Evolutionary conservation across 2,113 vertebrate species (phyloP).

Genomic region (Anseranas semipalmata): DNA sequence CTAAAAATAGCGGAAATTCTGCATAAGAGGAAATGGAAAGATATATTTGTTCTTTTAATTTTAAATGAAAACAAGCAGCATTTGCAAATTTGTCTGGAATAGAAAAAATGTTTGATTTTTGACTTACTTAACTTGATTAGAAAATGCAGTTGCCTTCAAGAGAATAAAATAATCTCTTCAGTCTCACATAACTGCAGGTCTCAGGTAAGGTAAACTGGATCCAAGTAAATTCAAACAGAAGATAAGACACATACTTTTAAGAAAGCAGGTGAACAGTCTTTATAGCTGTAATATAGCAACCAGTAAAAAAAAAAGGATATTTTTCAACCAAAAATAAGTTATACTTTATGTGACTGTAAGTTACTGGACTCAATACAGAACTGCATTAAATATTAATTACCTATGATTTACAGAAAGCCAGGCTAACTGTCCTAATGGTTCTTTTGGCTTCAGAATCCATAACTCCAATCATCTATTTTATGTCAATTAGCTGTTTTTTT

Average conservation of each 20-base stretch:
- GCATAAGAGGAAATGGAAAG: neutral
- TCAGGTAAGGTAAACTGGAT: neutral
- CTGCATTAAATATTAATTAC: neutral
- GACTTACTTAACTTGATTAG: neutral
- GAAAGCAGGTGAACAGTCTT: neutral
- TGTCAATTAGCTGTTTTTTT: too few species aligned
- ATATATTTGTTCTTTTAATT: neutral
- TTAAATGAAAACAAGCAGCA: neutral
- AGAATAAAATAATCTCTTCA: neutral
- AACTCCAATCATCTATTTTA: neutral
- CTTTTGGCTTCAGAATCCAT: neutral
- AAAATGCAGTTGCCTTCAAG: neutral
- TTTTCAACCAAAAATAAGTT: neutral
- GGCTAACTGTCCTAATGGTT: neutral
- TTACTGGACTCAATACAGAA: neutral
- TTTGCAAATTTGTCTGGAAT: neutral
- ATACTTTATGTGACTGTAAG: neutral
- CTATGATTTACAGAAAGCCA: neutral
- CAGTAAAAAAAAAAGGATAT: neutral
- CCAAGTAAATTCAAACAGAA: neutral
- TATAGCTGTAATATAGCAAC: too few species aligned
- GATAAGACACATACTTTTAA: neutral
- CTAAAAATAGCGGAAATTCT: neutral
- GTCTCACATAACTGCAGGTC: neutral
- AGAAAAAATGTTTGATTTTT: neutral